Evolutionary conservation across 2,113 vertebrate species (phyloP).

Genomic region (Egretta garzetta): DNA sequence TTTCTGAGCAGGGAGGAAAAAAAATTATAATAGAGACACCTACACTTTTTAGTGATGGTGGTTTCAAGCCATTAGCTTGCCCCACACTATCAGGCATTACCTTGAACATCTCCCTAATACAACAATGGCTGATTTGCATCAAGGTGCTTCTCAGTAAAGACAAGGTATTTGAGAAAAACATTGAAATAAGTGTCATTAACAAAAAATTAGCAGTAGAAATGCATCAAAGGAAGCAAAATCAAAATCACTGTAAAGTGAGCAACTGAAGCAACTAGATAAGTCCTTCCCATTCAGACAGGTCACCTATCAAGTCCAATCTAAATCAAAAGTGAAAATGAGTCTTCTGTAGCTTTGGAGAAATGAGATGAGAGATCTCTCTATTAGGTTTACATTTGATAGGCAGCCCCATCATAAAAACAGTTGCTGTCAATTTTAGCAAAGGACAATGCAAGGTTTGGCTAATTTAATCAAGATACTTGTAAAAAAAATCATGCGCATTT

Average conservation of each 20-base stretch:
- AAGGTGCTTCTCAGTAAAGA: not conserved
- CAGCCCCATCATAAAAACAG: not conserved
- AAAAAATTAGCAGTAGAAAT: not conserved
- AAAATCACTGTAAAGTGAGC: not conserved
- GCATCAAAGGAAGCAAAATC: constrained; percentile 8
- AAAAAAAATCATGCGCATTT: not conserved
- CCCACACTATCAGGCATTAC: not conserved
- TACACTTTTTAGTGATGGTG: not conserved
- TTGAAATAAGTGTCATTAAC: not conserved
- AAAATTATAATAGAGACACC: not conserved
- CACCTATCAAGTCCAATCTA: not conserved
- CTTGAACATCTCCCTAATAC: not conserved
- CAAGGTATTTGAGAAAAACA: not conserved
- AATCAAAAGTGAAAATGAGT: constrained; percentile 3
- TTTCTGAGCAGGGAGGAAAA: not conserved
- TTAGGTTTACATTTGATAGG: not conserved
- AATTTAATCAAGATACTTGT: not conserved
- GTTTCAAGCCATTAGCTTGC: not conserved
- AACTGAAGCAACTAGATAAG: not conserved
- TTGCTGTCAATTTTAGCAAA: not conserved
- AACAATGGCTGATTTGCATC: constrained; percentile 9
- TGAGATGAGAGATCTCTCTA: not conserved
- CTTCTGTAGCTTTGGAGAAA: not conserved
- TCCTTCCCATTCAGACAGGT: not conserved
- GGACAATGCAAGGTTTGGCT: not conserved